phyloP scores from a whole-genome alignment of 2,797 vertebrate genomes.

The Hydrolagus colliei region DNA sequence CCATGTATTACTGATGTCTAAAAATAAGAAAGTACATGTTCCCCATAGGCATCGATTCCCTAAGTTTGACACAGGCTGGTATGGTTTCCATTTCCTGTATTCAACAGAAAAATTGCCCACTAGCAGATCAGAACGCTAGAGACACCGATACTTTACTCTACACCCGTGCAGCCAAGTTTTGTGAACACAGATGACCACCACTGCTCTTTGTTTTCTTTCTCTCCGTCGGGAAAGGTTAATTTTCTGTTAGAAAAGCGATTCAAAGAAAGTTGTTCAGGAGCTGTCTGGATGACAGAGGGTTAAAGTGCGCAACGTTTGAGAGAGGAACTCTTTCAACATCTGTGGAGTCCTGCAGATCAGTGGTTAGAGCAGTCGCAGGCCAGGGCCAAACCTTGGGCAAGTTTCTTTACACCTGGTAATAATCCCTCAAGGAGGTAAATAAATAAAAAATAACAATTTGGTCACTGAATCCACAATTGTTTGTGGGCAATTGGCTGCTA shows the following conservation, averaged over 20 bases:
- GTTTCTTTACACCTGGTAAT: too few species aligned
- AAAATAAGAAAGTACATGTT: constrained; percentile 10
- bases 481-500: too few species aligned
- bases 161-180: neutral
- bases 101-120: neutral
- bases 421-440: too few species aligned
- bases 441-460: too few species aligned
- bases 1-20: constrained; percentile 20
- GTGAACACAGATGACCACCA: neutral
- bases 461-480: too few species aligned
- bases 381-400: too few species aligned
- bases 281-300: neutral
- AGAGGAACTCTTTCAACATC: too few species aligned
- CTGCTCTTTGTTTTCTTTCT: neutral
- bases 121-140: constrained; percentile 14
- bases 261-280: neutral
- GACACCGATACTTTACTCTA: neutral
- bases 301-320: neutral
- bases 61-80: constrained; percentile 4
- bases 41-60: constrained; percentile 9
- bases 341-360: too few species aligned
- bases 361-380: too few species aligned
- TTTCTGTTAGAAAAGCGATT: neutral
- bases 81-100: constrained; percentile 27
- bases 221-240: neutral